Conservation (phyloP, 2,797 vertebrate species). For the Platyrinchus mystaceus region DNA sequence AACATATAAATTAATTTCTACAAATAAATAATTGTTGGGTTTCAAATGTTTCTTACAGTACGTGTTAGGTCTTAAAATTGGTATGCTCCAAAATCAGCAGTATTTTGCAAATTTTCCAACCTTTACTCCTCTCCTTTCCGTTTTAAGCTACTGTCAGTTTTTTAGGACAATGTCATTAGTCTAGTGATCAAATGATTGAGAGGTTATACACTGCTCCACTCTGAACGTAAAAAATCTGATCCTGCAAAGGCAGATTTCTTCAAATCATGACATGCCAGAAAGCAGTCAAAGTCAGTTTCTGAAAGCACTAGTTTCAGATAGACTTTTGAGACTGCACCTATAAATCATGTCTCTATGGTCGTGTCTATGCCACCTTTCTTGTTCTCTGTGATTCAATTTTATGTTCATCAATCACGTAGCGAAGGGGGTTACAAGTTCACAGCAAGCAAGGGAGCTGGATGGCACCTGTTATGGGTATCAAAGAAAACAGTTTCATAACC, state of each 20-base stretch:
- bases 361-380: background rate
- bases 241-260: background rate
- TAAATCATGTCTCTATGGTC: background rate
- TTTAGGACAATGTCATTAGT: background rate
- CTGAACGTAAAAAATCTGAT: background rate
- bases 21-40: background rate
- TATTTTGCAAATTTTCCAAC: background rate
- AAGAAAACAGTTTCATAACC: background rate
- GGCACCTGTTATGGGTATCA: accelerated
- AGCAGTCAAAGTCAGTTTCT: background rate
- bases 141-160: background rate
- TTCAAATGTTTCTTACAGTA: background rate
- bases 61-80: background rate
- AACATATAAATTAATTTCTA: background rate
- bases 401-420: background rate
- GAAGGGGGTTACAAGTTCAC: background rate
- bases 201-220: background rate
- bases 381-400: background rate
- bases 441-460: background rate
- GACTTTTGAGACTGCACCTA: background rate
- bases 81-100: background rate
- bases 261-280: background rate
- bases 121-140: background rate
- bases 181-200: background rate
- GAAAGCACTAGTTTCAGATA: background rate